A percentile compares a stretch with the other conserved stretches of the same genome.
Evolutionary conservation across 2,797 vertebrate genomes (phyloP).

Genomic region (Graptemys geographica): DNA sequence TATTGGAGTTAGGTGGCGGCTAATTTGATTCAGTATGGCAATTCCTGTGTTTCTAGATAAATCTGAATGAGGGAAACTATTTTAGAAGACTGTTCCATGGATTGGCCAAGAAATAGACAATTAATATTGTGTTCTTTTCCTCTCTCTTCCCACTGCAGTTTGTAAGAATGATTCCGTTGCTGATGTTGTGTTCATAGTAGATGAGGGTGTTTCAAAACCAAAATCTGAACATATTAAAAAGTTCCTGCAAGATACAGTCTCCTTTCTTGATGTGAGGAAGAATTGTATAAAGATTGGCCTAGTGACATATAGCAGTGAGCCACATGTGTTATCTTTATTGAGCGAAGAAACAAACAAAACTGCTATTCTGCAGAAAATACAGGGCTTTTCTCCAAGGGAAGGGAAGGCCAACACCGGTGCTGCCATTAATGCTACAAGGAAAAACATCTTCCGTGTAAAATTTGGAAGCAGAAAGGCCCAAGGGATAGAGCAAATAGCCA

Average conservation of each 20-base stretch:
- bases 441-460: conserved; percentile 55
- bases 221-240: conserved; percentile 60
- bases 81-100: not conserved
- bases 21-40: not conserved
- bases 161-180: conserved; percentile 68
- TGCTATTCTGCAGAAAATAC: conserved; percentile 58
- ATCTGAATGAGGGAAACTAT: not conserved
- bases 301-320: conserved; percentile 49
- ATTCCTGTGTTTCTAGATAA: not conserved
- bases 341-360: conserved; percentile 33
- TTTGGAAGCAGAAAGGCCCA: conserved; percentile 64
- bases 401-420: conserved; percentile 57
- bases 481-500: conserved; percentile 73
- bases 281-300: conserved; percentile 68
- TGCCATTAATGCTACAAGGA: conserved; percentile 44
- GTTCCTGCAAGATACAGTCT: conserved; percentile 66
- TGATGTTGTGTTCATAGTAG: conserved; percentile 77
- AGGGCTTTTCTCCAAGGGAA: conserved; percentile 12
- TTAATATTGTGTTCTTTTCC: not conserved
- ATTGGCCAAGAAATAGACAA: not conserved
- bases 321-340: conserved; percentile 38
- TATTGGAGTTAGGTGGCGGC: not conserved
- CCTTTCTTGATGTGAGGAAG: conserved; percentile 63
- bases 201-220: conserved; percentile 53
- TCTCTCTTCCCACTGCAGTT: conserved; percentile 40